Percentiles rank a stretch among this genome's conserved stretches.
phyloP scores from a whole-genome alignment of 2,888 invertebrate genomes.

The Callimorpha dominula region DNA sequence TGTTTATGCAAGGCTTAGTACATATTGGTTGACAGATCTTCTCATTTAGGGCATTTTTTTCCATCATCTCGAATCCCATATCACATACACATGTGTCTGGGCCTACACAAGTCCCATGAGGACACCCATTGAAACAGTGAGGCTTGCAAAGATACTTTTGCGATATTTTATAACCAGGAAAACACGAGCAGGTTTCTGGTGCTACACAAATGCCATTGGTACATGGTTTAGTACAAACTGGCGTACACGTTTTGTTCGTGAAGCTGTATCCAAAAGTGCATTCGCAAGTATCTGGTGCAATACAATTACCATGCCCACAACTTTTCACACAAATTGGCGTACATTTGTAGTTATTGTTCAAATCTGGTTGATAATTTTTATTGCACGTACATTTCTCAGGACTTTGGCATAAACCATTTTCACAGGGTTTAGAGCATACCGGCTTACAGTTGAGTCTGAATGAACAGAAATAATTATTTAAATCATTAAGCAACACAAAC shows the following conservation, averaged over 20 bases:
- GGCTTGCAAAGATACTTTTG: conserved; percentile 20
- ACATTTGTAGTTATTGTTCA: conserved; percentile 9
- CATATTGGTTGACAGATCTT: conserved; percentile 33
- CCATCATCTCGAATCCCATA: conserved; percentile 22
- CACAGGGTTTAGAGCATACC: conserved; percentile 13
- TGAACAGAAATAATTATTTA: neutral
- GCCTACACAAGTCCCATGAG: conserved; percentile 27
- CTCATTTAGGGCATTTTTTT: neutral
- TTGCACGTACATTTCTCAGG: conserved; percentile 18
- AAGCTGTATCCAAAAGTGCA: conserved; percentile 8
- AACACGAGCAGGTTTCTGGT: conserved; percentile 35
- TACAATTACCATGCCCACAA: conserved; percentile 22
- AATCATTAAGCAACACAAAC: neutral
- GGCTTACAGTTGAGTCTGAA: conserved; percentile 21
- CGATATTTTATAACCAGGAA: conserved; percentile 20
- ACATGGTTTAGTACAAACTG: conserved; percentile 22
- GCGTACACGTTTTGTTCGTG: conserved; percentile 9
- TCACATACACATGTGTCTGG: conserved; percentile 34
- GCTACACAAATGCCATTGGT: conserved; percentile 24
- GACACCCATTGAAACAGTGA: conserved; percentile 27
- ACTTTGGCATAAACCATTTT: conserved; percentile 14
- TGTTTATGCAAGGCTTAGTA: conserved; percentile 17
- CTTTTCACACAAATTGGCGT: conserved; percentile 8
- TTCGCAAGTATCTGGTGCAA: conserved; percentile 21
- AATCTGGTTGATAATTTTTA: conserved; percentile 6